Percentiles rank a stretch among this genome's conserved stretches.
Evolutionary conservation across 1,140 invertebrate species (phyloP).

Genomic region (Zaprionus taronus): DNA sequence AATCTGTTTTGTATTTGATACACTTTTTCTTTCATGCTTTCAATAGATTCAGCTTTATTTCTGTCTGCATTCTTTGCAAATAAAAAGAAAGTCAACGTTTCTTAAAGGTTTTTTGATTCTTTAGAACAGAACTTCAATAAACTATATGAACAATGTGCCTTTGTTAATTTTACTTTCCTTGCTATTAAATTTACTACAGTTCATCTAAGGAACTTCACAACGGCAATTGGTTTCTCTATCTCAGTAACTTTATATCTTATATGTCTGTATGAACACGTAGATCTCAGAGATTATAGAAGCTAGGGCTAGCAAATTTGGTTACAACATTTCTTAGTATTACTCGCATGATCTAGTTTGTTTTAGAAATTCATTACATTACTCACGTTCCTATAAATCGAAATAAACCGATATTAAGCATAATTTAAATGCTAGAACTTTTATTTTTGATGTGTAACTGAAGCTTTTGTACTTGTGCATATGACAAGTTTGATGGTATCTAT

Average conservation of each 20-base stretch:
- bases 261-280: no score
- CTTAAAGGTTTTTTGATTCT: background rate
- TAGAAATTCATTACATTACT: background rate
- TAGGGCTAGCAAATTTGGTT: no score
- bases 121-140: background rate
- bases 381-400: no score
- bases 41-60: background rate
- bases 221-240: background rate
- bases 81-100: background rate
- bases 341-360: no score
- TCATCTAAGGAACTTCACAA: background rate
- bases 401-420: no score
- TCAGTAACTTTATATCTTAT: no score
- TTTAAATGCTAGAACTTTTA: no score
- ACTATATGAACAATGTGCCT: background rate
- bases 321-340: no score
- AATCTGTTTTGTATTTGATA: background rate
- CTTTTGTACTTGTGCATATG: background rate
- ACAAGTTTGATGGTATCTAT: background rate
- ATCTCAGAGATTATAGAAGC: no score
- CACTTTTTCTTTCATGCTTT: slow-evolving; percentile 2
- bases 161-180: background rate
- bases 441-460: no score
- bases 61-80: background rate
- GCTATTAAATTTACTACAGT: background rate